Base-by-base conservation (phyloP, 30 jellyfish, hydroid and myxozoan genomes). In the Mastigias papua region DNA sequence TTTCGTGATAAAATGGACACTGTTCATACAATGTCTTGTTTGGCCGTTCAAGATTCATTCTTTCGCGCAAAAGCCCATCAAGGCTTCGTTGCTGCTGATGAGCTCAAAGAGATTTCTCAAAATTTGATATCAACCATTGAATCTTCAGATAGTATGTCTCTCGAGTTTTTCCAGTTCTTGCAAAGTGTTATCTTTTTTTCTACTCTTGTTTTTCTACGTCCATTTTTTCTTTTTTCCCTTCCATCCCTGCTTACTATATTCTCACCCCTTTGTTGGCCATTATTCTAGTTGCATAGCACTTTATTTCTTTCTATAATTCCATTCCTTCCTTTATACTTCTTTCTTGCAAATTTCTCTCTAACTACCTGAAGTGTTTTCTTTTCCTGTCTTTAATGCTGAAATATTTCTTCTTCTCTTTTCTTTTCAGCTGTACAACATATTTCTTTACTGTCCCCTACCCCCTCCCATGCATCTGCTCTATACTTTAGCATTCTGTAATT, bases 21-120 rank as follows among this genome's bases (percentile, higher is more conserved):
- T 0, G 93, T 83, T 0, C 84, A 83, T 22, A 83, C 93, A 1
- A 83, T 83, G 93, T 77, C 93, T 27, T 83, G 93, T 31, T 35
- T 83, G 19, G 93, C 93, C 8, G 93, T 83, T 30, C 84, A 54
- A 27, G 93, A 83, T 34, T 83, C 93, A 17, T 70, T 84, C 30
- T 37, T 61, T 57, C 28, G 65, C 13, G 29, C 93, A 34, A 72
- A 70, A 37, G 82, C 93, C 19, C 93, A 83, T 58, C 86, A 67
- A 0, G 93, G 37, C 3, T 83, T 83, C 57, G 69, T 51, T 17
- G 86, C 93, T 19, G 86, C 73, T 37, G 93, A 83, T 60, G 86
- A 83, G 22, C 69, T 83, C 34, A 69, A 50, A 69, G 25, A 61
- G 17, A 54, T 83, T 30, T 83, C 93, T 15, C 71, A 69, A 10